These are phyloP conservation scores for Gavialis gangeticus DNA, from an alignment of 2,113 vertebrate genomes.

Conservation along the genomic window DNA sequence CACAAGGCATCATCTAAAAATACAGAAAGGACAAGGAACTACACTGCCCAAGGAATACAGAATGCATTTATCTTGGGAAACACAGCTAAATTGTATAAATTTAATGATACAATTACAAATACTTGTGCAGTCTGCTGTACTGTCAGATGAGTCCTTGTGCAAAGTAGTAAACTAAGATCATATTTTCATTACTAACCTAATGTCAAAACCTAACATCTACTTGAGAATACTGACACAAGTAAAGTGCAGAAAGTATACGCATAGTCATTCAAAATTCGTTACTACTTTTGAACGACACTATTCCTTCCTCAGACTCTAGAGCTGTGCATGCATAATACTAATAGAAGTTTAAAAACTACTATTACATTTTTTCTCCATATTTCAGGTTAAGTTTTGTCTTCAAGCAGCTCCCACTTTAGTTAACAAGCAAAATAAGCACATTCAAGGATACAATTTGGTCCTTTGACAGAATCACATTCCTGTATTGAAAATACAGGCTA, in stretches of 20 bases:
- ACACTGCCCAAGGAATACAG: neutral
- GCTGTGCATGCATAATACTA: neutral
- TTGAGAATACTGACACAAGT: neutral
- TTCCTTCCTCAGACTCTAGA: neutral
- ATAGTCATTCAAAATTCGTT: neutral
- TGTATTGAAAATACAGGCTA: conserved; percentile 25
- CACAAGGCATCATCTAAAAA: neutral
- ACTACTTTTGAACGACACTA: neutral
- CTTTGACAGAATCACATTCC: conserved; percentile 49
- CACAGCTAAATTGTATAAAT: neutral
- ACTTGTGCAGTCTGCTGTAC: neutral
- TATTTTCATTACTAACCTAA: neutral
- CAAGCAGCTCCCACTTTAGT: conserved; percentile 10
- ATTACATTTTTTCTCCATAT: neutral
- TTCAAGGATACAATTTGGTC: conserved; percentile 50
- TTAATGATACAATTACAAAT: neutral
- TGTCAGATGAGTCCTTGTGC: neutral
- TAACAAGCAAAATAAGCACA: neutral
- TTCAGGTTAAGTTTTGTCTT: neutral
- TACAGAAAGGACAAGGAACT: neutral
- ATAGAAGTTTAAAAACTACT: neutral
- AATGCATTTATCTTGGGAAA: neutral
- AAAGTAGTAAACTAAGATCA: neutral
- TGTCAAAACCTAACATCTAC: neutral
- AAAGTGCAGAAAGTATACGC: neutral